These are phyloP conservation scores for Eumacrocentrus americanus DNA, from an alignment of 2,888 invertebrate species.

Conservation along the genomic window DNA sequence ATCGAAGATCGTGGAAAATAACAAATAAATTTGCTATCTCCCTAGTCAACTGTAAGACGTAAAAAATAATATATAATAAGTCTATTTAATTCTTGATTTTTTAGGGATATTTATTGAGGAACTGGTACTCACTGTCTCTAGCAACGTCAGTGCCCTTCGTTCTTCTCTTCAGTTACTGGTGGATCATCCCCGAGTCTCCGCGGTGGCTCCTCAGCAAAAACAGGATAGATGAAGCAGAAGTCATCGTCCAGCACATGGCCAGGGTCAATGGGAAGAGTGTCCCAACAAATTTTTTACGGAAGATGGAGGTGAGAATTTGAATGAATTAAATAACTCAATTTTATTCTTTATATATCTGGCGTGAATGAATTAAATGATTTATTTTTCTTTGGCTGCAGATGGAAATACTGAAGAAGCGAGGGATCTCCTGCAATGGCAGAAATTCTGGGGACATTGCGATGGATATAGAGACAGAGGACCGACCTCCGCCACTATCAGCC, in stretches of 20 bases:
- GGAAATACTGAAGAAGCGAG: slow-evolving; percentile 55
- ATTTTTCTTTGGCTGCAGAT: slow-evolving; percentile 39
- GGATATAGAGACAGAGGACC: slow-evolving; percentile 47
- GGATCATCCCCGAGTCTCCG: slow-evolving; percentile 75
- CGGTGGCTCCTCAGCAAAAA: slow-evolving; percentile 73
- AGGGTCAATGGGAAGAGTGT: slow-evolving; percentile 67
- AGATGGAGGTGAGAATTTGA: slow-evolving; percentile 66
- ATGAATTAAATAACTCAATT: background rate
- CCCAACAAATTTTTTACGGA: slow-evolving; percentile 67
- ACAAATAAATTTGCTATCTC: too few relatives aligned
- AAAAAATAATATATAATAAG: too few relatives aligned
- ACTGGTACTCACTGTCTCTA: slow-evolving; percentile 70
- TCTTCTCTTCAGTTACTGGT: slow-evolving; percentile 68
- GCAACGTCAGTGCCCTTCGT: slow-evolving; percentile 70
- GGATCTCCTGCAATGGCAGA: slow-evolving; percentile 55
- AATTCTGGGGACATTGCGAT: slow-evolving; percentile 47
- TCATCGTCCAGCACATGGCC: slow-evolving; percentile 69
- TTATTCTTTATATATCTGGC: too few relatives aligned
- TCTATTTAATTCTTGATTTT: slow-evolving; percentile 9
- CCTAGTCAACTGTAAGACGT: too few relatives aligned
- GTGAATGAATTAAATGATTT: background rate
- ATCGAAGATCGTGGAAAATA: too few relatives aligned
- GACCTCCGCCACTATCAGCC: slow-evolving; percentile 61
- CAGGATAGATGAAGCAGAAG: slow-evolving; percentile 71
- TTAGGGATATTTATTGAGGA: slow-evolving; percentile 65